Evolutionary conservation across 2,888 invertebrate species (phyloP), one percentile per base, ranked within the genome.

Genomic region (Autographa gamma): DNA sequence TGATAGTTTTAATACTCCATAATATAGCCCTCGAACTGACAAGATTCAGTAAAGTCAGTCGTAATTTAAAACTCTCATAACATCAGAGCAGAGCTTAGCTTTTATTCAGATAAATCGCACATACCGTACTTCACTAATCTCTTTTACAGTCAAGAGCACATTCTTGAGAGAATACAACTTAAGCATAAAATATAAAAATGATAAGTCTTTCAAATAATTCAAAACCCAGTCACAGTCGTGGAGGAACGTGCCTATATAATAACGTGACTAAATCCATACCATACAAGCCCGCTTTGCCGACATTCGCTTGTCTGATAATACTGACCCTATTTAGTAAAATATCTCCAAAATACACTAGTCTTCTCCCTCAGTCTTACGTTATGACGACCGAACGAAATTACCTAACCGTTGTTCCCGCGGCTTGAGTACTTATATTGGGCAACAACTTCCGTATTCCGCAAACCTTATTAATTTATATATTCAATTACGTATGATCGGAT

Each of bases 291-390:
- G 72, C 73, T 73, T 31, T 11, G 34, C 61, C 63, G 63, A 63
- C 56, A 38, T 52, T 69, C 59, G 14, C 31, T 18, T 32, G 43
- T 68, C n/a, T 31, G 48, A 63, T 81, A 82, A 82, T 74, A 82
- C 79, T 76, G 80, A 59, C 73, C 63, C 52, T 72, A 63, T 14
- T 43, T 63, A 74, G 60, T 79, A 79, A 82, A 83, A 82, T 64
- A 67, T 79, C 64, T 83, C 76, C 75, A 84, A 86, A 84, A 83
- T 72, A 77, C 60, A 71, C 80, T 79, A 88, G 87, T 88, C 86
- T 89, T 85, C 61, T 84, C 77, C 76, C 67, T 88, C 90, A 89
- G 89, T 89, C 89, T 89, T 85, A 73, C 60, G 32, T 60, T 69
- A 69, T 66, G 69, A 77, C 69, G 77, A 76, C 65, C 73, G 69